Evolutionary conservation across 1,140 invertebrate genomes (phyloP).

Genomic region (Hycleus cichorii): DNA sequence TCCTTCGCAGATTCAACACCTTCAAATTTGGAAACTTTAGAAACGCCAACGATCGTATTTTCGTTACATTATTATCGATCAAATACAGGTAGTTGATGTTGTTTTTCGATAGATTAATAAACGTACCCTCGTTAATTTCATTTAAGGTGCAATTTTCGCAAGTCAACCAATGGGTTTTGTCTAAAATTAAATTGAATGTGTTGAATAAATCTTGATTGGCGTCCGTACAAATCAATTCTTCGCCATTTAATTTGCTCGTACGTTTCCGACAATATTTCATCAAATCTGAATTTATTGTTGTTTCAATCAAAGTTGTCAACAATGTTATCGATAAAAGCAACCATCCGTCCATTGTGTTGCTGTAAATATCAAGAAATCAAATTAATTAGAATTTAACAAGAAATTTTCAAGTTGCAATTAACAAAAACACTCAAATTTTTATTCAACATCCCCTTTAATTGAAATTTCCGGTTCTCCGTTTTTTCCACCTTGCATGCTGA

Average conservation of each 20-base stretch:
- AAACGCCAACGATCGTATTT: slow-evolving; percentile 28
- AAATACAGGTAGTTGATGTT: slow-evolving; percentile 31
- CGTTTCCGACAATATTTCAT: background rate
- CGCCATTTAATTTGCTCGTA: background rate
- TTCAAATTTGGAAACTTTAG: slow-evolving; percentile 27
- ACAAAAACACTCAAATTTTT: too few relatives aligned
- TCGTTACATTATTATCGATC: slow-evolving; percentile 13
- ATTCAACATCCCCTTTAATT: too few relatives aligned
- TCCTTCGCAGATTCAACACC: slow-evolving; percentile 27
- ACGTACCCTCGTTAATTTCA: slow-evolving; percentile 28
- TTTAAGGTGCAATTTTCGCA: slow-evolving; percentile 31
- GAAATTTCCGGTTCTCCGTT: too few relatives aligned
- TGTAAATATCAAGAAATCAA: background rate
- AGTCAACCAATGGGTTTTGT: slow-evolving; percentile 30
- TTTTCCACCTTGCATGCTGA: too few relatives aligned
- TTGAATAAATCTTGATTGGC: slow-evolving; percentile 25
- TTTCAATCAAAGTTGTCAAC: background rate
- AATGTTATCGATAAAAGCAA: background rate
- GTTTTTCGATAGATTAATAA: slow-evolving; percentile 28
- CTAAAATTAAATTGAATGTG: slow-evolving; percentile 24
- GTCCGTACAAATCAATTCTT: slow-evolving; percentile 27
- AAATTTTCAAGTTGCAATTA: too few relatives aligned
- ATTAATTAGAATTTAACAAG: too few relatives aligned
- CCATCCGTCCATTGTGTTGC: slow-evolving; percentile 8
- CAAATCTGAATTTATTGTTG: background rate